A percentile compares a stretch with the other conserved stretches of the same genome.
phyloP scores from a whole-genome alignment of 1,140 invertebrate genomes.

The Heliothis virescens region DNA sequence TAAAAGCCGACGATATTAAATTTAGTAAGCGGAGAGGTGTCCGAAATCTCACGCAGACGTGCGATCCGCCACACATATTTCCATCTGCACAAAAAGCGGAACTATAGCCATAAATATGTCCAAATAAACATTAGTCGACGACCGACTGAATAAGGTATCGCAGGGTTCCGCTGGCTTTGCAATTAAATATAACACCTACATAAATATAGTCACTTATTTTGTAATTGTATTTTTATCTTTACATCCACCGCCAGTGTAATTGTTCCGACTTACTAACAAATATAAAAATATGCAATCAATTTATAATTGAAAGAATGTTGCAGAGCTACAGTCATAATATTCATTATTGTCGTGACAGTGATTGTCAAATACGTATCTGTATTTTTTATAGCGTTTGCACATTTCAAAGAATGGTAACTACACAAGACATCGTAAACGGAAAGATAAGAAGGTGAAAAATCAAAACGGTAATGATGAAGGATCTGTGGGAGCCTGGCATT shows the following conservation, averaged over 20 bases:
- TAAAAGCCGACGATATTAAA: conserved; percentile 85
- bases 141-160: conserved; percentile 67
- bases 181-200: conserved; percentile 16
- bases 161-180: conserved; percentile 64
- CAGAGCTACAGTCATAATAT: too few species aligned
- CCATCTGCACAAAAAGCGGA: conserved; percentile 84
- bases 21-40: conserved; percentile 86
- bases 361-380: too few species aligned
- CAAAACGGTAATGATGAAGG: conserved; percentile 62
- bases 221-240: too few species aligned
- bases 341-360: too few species aligned
- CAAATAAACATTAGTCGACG: conserved; percentile 85
- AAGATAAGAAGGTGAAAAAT: conserved; percentile 50
- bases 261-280: too few species aligned
- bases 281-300: too few species aligned
- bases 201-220: too few species aligned
- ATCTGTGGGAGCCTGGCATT: conserved; percentile 66
- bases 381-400: not conserved
- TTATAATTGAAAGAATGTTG: too few species aligned
- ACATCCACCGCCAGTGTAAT: too few species aligned
- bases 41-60: conserved; percentile 85
- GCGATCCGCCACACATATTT: conserved; percentile 86
- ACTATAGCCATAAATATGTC: conserved; percentile 86
- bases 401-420: not conserved
- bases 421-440: not conserved